Evolutionary conservation across 2,888 invertebrate genomes (phyloP).

Genomic region (Cyaniris semiargus): DNA sequence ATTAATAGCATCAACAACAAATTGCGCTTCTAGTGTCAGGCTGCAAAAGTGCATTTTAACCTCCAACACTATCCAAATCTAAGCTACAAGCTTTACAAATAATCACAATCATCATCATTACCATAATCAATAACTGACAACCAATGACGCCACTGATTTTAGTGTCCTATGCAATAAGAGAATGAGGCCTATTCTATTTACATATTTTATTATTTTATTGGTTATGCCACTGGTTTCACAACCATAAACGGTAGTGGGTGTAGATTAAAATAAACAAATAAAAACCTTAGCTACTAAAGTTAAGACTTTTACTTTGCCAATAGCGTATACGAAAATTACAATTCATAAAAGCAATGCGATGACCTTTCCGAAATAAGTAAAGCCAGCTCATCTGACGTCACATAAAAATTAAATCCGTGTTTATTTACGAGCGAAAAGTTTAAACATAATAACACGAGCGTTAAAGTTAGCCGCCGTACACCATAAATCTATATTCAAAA

Average conservation of each 20-base stretch:
- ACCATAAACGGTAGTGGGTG: background rate
- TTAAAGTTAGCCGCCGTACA: slow-evolving; percentile 63
- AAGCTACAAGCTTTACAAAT: background rate
- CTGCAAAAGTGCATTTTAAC: no score
- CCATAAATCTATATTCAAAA: slow-evolving; percentile 67
- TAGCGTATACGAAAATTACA: background rate
- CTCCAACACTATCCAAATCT: no score
- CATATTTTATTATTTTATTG: background rate
- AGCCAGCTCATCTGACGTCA: slow-evolving; percentile 50
- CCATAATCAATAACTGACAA: no score
- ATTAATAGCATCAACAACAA: no score
- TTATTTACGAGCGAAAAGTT: slow-evolving; percentile 26
- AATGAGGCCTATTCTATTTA: background rate
- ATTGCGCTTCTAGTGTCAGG: no score
- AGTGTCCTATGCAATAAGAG: background rate
- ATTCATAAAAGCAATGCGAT: background rate
- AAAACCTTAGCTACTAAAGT: background rate
- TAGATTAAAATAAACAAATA: slow-evolving; percentile 9
- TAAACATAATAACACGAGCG: slow-evolving; percentile 59
- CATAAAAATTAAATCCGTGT: slow-evolving; percentile 69
- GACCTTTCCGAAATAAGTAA: slow-evolving; percentile 22
- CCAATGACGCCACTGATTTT: background rate
- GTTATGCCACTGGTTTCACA: background rate
- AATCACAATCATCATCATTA: background rate
- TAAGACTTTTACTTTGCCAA: background rate